These are phyloP conservation scores for Encarsia formosa DNA, from an alignment of 2,888 invertebrate genomes.

Conservation along the genomic window DNA sequence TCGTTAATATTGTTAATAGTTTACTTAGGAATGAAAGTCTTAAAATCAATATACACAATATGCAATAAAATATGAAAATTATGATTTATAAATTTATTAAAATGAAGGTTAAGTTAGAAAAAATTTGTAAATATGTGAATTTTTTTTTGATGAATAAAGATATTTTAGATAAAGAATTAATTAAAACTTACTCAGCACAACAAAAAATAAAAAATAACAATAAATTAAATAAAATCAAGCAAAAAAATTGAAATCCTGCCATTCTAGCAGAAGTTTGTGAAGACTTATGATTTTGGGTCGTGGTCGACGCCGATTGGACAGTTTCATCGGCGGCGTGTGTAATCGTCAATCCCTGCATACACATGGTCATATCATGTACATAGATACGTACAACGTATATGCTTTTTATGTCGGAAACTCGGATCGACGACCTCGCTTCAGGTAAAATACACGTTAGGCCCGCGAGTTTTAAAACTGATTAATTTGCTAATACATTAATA, in stretches of 20 bases:
- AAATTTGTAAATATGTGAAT: slow-evolving; percentile 11
- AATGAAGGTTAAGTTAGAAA: slow-evolving; percentile 16
- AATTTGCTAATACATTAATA: no score
- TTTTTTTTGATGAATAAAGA: not conserved
- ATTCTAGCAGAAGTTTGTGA: slow-evolving; percentile 47
- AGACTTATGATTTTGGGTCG: slow-evolving; percentile 36
- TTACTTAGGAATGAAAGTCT: no score
- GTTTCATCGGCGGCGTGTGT: not conserved
- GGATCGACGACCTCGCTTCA: no score
- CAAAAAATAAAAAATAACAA: slow-evolving; percentile 38
- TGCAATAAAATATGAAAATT: no score
- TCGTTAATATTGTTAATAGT: not conserved
- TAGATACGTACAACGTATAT: no score
- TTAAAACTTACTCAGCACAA: slow-evolving; percentile 42
- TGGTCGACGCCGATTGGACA: slow-evolving; percentile 44
- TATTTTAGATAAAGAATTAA: slow-evolving; percentile 5
- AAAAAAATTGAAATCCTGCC: slow-evolving; percentile 43
- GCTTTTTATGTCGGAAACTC: no score
- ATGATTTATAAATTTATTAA: slow-evolving; percentile 22
- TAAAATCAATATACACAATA: no score
- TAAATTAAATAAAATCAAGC: slow-evolving; percentile 44
- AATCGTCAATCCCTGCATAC: no score
- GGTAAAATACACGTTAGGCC: no score
- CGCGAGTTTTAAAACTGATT: no score
- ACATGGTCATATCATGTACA: no score